phyloP scores from a whole-genome alignment of 2,888 invertebrate genomes.

The Nysson spinosus region DNA sequence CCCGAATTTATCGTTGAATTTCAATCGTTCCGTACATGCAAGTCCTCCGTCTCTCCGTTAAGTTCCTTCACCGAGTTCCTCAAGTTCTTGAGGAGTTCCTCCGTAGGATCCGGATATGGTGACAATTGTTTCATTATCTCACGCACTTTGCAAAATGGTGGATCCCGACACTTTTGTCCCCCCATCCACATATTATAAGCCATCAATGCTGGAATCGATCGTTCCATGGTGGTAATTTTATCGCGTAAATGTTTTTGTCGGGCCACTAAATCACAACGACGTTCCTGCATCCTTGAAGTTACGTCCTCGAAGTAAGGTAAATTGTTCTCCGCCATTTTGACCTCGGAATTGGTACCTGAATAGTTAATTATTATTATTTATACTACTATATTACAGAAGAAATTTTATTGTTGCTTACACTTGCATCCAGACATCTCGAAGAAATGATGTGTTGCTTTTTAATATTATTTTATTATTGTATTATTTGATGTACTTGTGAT shows the following conservation, averaged over 20 bases:
- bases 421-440: constrained; percentile 31
- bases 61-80: constrained; percentile 55
- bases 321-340: constrained; percentile 11
- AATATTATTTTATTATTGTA: too few species aligned
- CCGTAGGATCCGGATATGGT: constrained; percentile 63
- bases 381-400: too few species aligned
- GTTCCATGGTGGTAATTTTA: constrained; percentile 69
- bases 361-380: not conserved
- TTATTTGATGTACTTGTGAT: too few species aligned
- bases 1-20: constrained; percentile 59
- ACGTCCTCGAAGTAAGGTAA: constrained; percentile 51
- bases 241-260: constrained; percentile 62
- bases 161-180: constrained; percentile 17
- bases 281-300: constrained; percentile 59
- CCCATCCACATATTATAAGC: constrained; percentile 64
- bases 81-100: constrained; percentile 61
- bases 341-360: constrained; percentile 35
- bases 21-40: constrained; percentile 71
- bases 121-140: constrained; percentile 63
- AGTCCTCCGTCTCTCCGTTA: constrained; percentile 66
- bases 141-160: constrained; percentile 62
- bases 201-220: constrained; percentile 71
- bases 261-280: constrained; percentile 59
- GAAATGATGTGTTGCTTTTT: not conserved
- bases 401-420: constrained; percentile 25